Evolutionary conservation across 2,797 vertebrate genomes (phyloP).

Genomic region (Tympanoctomys barrerae): DNA sequence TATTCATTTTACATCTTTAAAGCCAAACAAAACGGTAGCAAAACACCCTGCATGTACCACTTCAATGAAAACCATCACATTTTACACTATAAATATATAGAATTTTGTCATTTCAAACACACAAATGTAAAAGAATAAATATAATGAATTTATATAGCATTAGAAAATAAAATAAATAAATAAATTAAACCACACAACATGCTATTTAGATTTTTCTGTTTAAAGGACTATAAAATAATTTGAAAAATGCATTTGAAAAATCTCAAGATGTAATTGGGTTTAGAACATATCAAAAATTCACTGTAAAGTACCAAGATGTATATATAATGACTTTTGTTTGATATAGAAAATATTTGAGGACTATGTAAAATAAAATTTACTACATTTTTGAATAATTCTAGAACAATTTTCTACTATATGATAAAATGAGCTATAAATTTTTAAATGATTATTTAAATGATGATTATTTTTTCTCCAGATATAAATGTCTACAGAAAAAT

Average conservation of each 20-base stretch:
- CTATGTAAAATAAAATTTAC: slow-evolving; percentile 7
- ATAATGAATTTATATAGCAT: neutral
- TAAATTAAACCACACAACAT: neutral
- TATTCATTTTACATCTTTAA: slow-evolving; percentile 95
- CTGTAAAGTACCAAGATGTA: neutral
- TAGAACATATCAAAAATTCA: neutral
- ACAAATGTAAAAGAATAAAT: neutral
- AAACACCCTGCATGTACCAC: slow-evolving; percentile 90
- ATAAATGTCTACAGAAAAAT: neutral
- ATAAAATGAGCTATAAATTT: neutral
- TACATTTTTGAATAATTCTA: neutral
- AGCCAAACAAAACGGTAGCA: slow-evolving; percentile 89
- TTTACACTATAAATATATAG: neutral
- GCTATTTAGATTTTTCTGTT: neutral
- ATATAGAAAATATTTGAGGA: neutral
- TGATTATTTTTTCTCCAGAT: neutral
- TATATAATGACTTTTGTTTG: slow-evolving; percentile 4
- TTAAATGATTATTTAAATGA: slow-evolving; percentile 25
- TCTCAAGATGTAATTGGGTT: neutral
- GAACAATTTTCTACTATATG: neutral
- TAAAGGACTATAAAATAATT: neutral
- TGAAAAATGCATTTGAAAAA: slow-evolving; percentile 20
- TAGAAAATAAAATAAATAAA: neutral
- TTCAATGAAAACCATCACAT: slow-evolving; percentile 84
- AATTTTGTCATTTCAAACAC: neutral